Percentiles rank a stretch among this genome's conserved stretches.
Conservation (phyloP, 1,140 invertebrate species). For the Scaptodrosophila lebanonensis region DNA sequence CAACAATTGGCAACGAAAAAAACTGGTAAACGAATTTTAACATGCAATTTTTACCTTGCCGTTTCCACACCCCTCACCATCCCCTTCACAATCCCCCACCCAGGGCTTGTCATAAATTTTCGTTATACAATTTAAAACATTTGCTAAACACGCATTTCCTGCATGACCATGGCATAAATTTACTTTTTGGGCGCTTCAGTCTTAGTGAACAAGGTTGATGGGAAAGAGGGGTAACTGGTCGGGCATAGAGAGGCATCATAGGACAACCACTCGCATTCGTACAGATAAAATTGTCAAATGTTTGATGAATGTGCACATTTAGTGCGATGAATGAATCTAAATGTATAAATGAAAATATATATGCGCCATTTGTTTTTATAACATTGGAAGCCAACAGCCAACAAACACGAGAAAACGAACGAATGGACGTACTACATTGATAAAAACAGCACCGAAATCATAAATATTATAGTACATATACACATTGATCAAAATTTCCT, state of each 20-base stretch:
- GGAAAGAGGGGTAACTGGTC: constrained; percentile 8
- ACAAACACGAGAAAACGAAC: background rate
- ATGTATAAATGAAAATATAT: constrained; percentile 65
- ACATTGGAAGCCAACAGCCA: constrained; percentile 3
- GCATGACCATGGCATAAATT: constrained; percentile 64
- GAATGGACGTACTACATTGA: constrained; percentile 8
- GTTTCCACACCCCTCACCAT: too few species aligned
- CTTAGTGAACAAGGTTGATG: background rate
- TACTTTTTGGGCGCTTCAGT: constrained; percentile 26
- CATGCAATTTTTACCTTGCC: constrained; percentile 68
- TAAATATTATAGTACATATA: constrained; percentile 24
- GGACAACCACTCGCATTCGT: constrained; percentile 33
- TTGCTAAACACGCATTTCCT: constrained; percentile 74
- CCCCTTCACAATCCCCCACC: constrained; percentile 15
- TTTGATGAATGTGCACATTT: constrained; percentile 60
- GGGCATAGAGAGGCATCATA: constrained; percentile 1
- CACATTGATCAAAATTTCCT: constrained; percentile 49
- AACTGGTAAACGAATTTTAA: constrained; percentile 70
- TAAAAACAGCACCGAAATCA: constrained; percentile 6
- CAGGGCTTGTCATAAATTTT: constrained; percentile 64
- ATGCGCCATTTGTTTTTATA: constrained; percentile 32
- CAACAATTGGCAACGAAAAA: constrained; percentile 32
- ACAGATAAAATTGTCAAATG: constrained; percentile 73
- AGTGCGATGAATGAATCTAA: constrained; percentile 30
- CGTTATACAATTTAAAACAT: constrained; percentile 76